Base-by-base conservation (phyloP, 2,113 vertebrate species). In the Charina bottae region DNA sequence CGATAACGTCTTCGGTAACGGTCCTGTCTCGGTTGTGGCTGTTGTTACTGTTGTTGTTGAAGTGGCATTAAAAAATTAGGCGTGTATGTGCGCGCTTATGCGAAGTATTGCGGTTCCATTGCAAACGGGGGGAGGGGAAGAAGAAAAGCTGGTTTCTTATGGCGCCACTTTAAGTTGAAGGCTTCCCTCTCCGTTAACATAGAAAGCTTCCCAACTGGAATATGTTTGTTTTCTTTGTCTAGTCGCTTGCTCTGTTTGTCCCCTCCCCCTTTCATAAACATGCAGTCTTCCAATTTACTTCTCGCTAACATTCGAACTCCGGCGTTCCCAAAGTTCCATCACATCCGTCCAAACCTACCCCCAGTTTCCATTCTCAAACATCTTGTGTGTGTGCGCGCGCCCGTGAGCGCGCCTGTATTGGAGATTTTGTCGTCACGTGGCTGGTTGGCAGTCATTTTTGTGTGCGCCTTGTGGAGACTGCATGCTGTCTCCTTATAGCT, bases 101-200 rank as follows among this genome's bases (percentile, higher is more conserved):
- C 90, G 94, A 90, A 96, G 94, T 95, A 94, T 95, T 95, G 95
- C 95, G 94, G 95, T 93, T 95, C 93, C 93, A 94, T 92, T 91
- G 96, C 95, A 92, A 90, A 94, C 87, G 92, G 64, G 55, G 24
- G 58, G 89, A 6, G 46, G 85, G 19, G 1, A 46, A 17, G 15
- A 46, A 55, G 87, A 62, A n/a, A 24, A 85, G 94, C 93, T 95
- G 95, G 93, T 94, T 95, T 84, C 91, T 94, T 94, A 95, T 97
- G 96, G 96, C 95, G 97, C 96, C 96, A 97, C 96, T 97, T 97
- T 96, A 96, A 96, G 96, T 93, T 95, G 95, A 95, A 94, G 94
- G 87, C 46, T 92, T 19, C 4, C 42, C 58, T 23, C 91, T 28
- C 26, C 46, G 53, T 92, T 91, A 92, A 68, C 94, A 91, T 58